Evolutionary conservation across 2,113 vertebrate genomes (phyloP), one percentile per base, ranked within the genome.

Genomic region (Isichthys henryi): DNA sequence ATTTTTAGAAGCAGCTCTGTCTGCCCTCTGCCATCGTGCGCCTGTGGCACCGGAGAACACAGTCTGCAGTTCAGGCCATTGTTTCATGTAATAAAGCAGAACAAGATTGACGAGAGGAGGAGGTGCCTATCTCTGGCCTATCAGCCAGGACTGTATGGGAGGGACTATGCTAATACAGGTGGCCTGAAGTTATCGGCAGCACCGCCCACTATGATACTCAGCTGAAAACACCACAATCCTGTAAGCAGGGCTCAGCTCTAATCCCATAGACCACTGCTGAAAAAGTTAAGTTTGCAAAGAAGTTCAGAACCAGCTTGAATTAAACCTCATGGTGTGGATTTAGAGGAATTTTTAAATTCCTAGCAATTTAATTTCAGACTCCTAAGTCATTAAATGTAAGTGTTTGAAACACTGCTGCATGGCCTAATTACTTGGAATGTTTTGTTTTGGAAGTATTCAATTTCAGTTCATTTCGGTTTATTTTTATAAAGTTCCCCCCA

Each of bases 1-100:
- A 94, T 94, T 94, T 95, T 93, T 93, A 92, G 92, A 89, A 91
- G 91, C 92, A 93, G 91, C 91, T 91, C 62, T 90, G 89, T 88
- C 83, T 91, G 89, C 11, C 77, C 11, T 53, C 35, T 77, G 80
- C 92, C 91, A 92, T 93, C 90, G 89, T 91, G 53, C 89, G 91
- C 86, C 91, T 92, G 90, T 89, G 91, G 92, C 66, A 9, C 87
- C 52, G 46, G 58, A 88, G 58, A 92, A 94, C 93, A 91, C 90
- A 93, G 92, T 56, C 21, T 90, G 35, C 74, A 23, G 48, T 91
- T 91, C 89, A 35, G 90, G 82, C 43, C 89, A 74, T 46, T 92
- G 91, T 93, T 90, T 91, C 83, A 17, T 89, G 89, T 90, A 91
- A 43, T 80, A 80, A 91, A 94, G 91, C 66, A 31, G 89, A 86